Percentiles rank a stretch among this genome's conserved stretches.
phyloP scores from a whole-genome alignment of 2,113 vertebrate species.

The Verasper variegatus region DNA sequence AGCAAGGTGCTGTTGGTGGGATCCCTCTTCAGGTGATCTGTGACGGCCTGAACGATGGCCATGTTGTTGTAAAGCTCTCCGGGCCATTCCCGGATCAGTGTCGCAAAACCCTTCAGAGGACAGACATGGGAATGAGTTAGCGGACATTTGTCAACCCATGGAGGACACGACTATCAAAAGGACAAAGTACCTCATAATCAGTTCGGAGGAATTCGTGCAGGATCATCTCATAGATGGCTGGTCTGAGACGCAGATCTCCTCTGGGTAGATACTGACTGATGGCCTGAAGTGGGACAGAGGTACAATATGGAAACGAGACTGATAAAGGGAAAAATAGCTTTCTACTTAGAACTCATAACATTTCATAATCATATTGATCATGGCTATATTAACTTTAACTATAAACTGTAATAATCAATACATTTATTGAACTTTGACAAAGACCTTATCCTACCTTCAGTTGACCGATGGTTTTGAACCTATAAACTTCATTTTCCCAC shows the following conservation, averaged over 20 bases:
- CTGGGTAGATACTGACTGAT: slow-evolving; percentile 97
- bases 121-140: neutral
- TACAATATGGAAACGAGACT: neutral
- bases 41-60: slow-evolving; percentile 93
- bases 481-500: slow-evolving; percentile 98
- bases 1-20: slow-evolving; percentile 90
- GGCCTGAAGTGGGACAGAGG: slow-evolving; percentile 80
- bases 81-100: slow-evolving; percentile 94
- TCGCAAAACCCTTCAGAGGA: slow-evolving; percentile 90
- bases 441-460: slow-evolving; percentile 86
- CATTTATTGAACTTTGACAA: neutral
- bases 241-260: slow-evolving; percentile 93
- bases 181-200: slow-evolving; percentile 90
- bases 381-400: too few species aligned
- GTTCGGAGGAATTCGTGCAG: slow-evolving; percentile 96
- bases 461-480: slow-evolving; percentile 97
- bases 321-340: neutral
- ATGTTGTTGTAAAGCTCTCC: slow-evolving; percentile 98
- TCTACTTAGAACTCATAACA: too few species aligned
- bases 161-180: neutral
- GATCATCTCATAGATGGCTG: slow-evolving; percentile 99
- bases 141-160: neutral
- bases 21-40: slow-evolving; percentile 92
- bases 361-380: too few species aligned
- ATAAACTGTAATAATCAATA: neutral